phyloP scores from a whole-genome alignment of 53 echinoderm and acorn worm species.

The Apostichopus leukothele region DNA sequence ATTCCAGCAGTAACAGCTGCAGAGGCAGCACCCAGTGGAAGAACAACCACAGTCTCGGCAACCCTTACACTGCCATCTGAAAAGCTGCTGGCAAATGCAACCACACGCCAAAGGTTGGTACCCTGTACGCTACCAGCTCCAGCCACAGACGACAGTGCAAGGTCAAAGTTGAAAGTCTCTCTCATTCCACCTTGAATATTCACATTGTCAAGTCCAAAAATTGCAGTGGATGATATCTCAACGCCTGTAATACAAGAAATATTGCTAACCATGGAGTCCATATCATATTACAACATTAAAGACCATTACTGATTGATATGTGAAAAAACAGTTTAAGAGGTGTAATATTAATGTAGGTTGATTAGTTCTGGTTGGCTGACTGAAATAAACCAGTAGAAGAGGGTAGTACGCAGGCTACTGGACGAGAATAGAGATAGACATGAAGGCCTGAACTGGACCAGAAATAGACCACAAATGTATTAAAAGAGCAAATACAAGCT shows the following conservation, averaged over 20 bases:
- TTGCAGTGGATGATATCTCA: conserved; percentile 53
- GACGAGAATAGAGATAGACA: no score
- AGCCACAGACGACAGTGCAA: conserved; percentile 58
- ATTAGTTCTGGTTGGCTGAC: no score
- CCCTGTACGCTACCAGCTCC: conserved; percentile 74
- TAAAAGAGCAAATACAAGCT: no score
- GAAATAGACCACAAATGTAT: no score
- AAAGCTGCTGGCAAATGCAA: conserved; percentile 66
- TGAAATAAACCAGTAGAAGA: no score
- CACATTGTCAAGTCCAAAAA: conserved; percentile 33
- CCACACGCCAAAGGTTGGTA: conserved; percentile 74
- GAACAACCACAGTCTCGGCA: conserved; percentile 43
- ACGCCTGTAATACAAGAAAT: conserved; percentile 62
- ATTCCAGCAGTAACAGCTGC: conserved; percentile 38
- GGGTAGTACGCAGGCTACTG: no score
- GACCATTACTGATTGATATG: no score
- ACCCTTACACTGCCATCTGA: conserved; percentile 57
- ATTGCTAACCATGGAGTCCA: no score
- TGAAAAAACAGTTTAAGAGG: no score
- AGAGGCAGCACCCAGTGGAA: conserved; percentile 43
- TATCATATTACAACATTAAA: no score
- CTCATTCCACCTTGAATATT: conserved; percentile 57
- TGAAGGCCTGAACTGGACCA: no score
- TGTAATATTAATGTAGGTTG: no score
- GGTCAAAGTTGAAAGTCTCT: conserved; percentile 63